Evolutionary conservation across 2,113 vertebrate genomes (phyloP).

Genomic region (Poecile atricapillus): DNA sequence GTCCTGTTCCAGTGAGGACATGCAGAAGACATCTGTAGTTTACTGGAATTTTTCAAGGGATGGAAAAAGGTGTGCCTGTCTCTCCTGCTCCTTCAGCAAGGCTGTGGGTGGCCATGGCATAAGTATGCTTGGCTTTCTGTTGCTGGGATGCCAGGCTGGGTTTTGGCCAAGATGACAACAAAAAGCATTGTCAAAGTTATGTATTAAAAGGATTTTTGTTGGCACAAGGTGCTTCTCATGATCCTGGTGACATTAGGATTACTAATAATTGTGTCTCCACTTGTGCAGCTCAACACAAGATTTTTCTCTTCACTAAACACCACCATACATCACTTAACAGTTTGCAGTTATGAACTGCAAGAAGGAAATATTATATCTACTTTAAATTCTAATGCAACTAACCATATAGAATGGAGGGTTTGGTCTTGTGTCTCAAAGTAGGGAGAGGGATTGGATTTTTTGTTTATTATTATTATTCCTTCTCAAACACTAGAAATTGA

Average conservation of each 20-base stretch:
- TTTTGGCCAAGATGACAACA: not conserved
- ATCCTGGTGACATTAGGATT: not conserved
- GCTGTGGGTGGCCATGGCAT: rapidly evolving
- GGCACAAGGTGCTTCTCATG: rapidly evolving
- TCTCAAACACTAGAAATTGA: not conserved
- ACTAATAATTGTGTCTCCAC: rapidly evolving
- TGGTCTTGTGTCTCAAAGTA: not conserved
- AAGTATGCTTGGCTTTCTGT: not conserved
- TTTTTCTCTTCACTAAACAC: not conserved
- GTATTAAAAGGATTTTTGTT: not conserved
- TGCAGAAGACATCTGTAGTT: not conserved
- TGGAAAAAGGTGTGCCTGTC: not conserved
- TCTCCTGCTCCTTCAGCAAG: not conserved
- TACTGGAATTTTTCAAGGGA: not conserved
- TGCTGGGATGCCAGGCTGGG: not conserved
- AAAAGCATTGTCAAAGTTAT: not conserved
- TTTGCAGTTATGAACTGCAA: not conserved
- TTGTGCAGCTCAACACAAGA: not conserved
- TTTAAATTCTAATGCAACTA: not conserved
- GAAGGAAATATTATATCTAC: not conserved
- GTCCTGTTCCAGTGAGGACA: not conserved
- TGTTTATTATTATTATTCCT: not conserved
- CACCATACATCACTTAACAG: not conserved
- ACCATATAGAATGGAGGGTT: not conserved
- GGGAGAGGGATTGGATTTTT: not conserved